phyloP scores from a whole-genome alignment of 2,113 vertebrate species.

The Tauraco erythrolophus region DNA sequence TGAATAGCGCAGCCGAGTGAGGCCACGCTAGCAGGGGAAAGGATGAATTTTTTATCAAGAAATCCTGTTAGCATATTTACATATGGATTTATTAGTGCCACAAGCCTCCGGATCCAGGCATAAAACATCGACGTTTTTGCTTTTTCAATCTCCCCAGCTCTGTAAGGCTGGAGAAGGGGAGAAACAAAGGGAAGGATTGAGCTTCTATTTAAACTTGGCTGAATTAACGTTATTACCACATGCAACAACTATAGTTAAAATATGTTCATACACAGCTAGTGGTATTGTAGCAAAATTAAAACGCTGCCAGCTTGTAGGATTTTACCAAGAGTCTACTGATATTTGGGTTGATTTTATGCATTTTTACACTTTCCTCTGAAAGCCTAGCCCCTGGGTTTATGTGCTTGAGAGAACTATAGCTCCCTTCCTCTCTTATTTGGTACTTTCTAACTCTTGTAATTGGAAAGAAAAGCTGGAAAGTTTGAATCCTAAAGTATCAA shows the following conservation, averaged over 20 bases:
- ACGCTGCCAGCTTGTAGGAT: neutral
- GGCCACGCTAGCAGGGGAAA: neutral
- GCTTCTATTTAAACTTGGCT: neutral
- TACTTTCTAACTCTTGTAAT: neutral
- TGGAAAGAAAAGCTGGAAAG: neutral
- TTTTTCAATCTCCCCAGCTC: neutral
- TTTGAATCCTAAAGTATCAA: neutral
- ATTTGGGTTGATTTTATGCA: neutral
- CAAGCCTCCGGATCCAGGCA: slow-evolving; percentile 1
- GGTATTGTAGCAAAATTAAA: neutral
- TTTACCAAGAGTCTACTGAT: neutral
- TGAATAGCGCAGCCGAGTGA: slow-evolving; percentile 44
- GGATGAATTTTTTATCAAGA: slow-evolving; percentile 64
- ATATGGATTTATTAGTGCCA: slow-evolving; percentile 42
- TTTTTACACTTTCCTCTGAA: neutral
- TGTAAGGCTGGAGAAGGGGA: neutral
- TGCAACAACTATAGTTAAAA: neutral
- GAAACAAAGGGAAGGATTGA: slow-evolving; percentile 18
- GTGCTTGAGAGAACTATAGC: neutral
- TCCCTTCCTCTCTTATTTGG: neutral
- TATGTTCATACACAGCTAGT: neutral
- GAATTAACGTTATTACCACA: neutral
- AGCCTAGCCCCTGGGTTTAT: neutral
- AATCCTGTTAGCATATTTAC: slow-evolving; percentile 36
- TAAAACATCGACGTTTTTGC: neutral